Conservation (phyloP, 92 coral and sea anemone species). For the Ricordea florida region DNA sequence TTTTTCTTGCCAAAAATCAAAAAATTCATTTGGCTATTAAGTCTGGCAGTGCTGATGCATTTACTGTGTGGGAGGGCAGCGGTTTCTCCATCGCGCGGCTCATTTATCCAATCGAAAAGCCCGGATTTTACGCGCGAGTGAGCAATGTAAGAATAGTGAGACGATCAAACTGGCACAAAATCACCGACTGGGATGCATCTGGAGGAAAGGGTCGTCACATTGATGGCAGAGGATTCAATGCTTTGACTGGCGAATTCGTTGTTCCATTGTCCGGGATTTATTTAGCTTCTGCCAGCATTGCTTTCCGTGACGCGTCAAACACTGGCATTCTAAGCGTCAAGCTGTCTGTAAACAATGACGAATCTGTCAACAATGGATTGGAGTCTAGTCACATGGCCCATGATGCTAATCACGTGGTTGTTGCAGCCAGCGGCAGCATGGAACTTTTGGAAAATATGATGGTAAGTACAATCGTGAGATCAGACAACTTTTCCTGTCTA, state of each 20-base stretch:
- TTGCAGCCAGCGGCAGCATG: slow-evolving; percentile 45
- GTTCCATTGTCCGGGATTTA: slow-evolving; percentile 55
- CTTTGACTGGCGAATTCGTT: slow-evolving; percentile 29
- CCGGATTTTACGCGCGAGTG: slow-evolving; percentile 51
- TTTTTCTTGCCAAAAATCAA: slow-evolving; percentile 29
- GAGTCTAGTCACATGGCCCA: slow-evolving; percentile 14
- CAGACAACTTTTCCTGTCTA: slow-evolving; percentile 13
- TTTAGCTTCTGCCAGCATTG: slow-evolving; percentile 30
- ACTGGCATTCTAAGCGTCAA: background rate
- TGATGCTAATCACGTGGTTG: background rate
- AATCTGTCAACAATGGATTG: slow-evolving; percentile 25
- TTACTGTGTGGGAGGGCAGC: slow-evolving; percentile 64
- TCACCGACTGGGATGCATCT: slow-evolving; percentile 45
- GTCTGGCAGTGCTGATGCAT: slow-evolving; percentile 31
- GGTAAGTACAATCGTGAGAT: slow-evolving; percentile 19
- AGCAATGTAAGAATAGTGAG: background rate
- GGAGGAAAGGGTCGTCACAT: slow-evolving; percentile 54
- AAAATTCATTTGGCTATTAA: slow-evolving; percentile 41
- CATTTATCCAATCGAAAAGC: slow-evolving; percentile 58
- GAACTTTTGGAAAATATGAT: slow-evolving; percentile 12
- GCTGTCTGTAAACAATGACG: slow-evolving; percentile 29
- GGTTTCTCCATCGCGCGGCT: slow-evolving; percentile 59
- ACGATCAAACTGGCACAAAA: slow-evolving; percentile 12
- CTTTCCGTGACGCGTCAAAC: background rate
- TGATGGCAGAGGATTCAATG: slow-evolving; percentile 42